Percentiles rank a stretch among this genome's conserved stretches.
Evolutionary conservation across 1,140 invertebrate species (phyloP).

Genomic region (Tetragnatha versicolor): DNA sequence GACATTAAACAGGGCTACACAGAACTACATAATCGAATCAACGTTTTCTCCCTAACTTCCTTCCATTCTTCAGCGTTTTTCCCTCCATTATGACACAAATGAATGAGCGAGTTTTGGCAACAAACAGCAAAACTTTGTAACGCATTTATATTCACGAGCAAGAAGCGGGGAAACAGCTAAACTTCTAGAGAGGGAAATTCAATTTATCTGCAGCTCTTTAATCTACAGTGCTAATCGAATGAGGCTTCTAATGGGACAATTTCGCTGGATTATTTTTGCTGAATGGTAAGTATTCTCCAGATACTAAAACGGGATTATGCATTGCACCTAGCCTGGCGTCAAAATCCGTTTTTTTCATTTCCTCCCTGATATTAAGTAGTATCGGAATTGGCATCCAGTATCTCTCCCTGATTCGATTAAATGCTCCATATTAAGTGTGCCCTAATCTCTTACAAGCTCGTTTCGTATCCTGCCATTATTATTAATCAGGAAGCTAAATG

Average conservation of each 20-base stretch:
- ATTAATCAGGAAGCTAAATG: neutral
- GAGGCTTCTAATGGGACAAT: constrained; percentile 21
- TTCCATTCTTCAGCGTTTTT: too few species aligned
- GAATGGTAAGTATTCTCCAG: constrained; percentile 31
- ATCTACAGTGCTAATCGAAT: constrained; percentile 26
- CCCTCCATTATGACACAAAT: too few species aligned
- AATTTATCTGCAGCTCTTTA: constrained; percentile 7
- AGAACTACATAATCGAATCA: too few species aligned
- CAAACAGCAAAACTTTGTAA: too few species aligned
- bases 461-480: neutral
- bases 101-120: too few species aligned
- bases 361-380: too few species aligned
- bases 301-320: constrained; percentile 14
- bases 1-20: too few species aligned
- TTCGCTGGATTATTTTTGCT: constrained; percentile 32
- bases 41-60: too few species aligned
- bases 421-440: constrained; percentile 1
- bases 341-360: neutral
- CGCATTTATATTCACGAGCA: too few species aligned
- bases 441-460: constrained; percentile 13
- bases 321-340: neutral
- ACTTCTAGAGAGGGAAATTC: constrained; percentile 23
- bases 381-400: neutral
- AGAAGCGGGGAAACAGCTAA: too few species aligned
- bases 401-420: constrained; percentile 12